Conservation (phyloP, 2,888 invertebrate genomes). For the Cactoblastis cactorum region DNA sequence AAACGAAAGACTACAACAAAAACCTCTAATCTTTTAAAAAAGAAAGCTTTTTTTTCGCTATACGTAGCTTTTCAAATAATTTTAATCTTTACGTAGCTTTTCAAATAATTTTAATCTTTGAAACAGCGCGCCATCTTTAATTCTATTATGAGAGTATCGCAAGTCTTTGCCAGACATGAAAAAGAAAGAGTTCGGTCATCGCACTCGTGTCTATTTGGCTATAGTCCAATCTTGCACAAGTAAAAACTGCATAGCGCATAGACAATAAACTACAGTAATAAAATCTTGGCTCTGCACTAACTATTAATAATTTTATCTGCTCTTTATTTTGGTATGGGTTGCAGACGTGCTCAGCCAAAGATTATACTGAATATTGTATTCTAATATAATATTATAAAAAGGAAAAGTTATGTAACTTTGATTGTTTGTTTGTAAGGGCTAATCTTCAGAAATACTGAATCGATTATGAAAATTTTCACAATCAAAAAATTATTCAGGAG, state of each 20-base stretch:
- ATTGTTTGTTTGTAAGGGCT: too few species aligned
- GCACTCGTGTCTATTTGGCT: conserved; percentile 47
- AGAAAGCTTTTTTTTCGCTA: too few species aligned
- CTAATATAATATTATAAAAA: too few species aligned
- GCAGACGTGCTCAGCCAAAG: background rate
- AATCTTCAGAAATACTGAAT: too few species aligned
- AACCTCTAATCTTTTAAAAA: too few species aligned
- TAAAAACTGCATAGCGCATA: conserved; percentile 38
- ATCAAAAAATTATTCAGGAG: too few species aligned
- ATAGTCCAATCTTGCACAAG: conserved; percentile 43
- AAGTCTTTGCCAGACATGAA: conserved; percentile 33
- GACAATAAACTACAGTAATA: conserved; percentile 29
- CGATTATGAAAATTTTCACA: too few species aligned
- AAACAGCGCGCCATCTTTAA: conserved; percentile 12
- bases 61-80: too few species aligned
- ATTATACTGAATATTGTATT: too few species aligned
- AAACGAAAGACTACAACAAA: too few species aligned
- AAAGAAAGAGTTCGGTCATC: conserved; percentile 36
- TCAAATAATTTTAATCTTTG: conserved; percentile 3
- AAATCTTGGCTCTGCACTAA: conserved; percentile 5
- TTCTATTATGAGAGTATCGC: conserved; percentile 22
- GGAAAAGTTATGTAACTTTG: too few species aligned
- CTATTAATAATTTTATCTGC: background rate
- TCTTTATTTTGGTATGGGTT: background rate
- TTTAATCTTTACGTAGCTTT: background rate